Base-by-base conservation (phyloP, 1,140 invertebrate species). In the Bombus superbus region DNA sequence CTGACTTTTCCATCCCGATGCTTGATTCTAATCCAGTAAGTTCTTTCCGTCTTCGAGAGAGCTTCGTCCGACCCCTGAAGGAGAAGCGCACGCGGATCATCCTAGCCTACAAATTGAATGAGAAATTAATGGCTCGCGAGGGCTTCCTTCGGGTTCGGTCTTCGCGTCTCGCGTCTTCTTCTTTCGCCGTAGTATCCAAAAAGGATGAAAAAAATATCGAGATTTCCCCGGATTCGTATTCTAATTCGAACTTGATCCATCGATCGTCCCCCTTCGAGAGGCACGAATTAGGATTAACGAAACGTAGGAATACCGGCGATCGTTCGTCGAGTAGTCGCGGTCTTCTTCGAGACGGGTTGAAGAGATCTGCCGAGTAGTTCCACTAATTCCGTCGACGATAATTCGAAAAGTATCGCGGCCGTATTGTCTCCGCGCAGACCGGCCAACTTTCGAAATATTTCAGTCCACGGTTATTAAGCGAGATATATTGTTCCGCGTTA, bases 11-110 rank as follows among this genome's bases (percentile, higher is more conserved):
- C 86, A 71, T 88, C 74, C 76, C 74, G 86, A 64, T 83, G 88
- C 88, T 91, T 89, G 90, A 91, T 91, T 91, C 87, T 91, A 91
- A 91, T 91, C 89, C 88, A 75, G 71, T 77, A 68, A 81, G 71
- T 71, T 64, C 83, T 84, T 71, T 42, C 28, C 42, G 15, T 59
- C 40, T 82, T 76, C 81, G 68, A 18, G 62, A 28, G 59, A 62
- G 68, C 2, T 32, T 76, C 78, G 32, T 38, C 42, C 82, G 22
- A 59, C 13, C 59, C 42, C 28, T n/a, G 35, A 87, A 91, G 38
- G 57, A 68, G 57, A 68, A 68, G 15, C 28, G 75, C 22, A 53
- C 59, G 75, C 59, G 59, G 76, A 86, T 90, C 74, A 82, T 69
- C 74, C 76, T 62, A 9, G 72, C 32, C 71, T 83, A 81, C 82